Conservation (phyloP, 2,888 invertebrate species). For the Eristalinus aeneus region DNA sequence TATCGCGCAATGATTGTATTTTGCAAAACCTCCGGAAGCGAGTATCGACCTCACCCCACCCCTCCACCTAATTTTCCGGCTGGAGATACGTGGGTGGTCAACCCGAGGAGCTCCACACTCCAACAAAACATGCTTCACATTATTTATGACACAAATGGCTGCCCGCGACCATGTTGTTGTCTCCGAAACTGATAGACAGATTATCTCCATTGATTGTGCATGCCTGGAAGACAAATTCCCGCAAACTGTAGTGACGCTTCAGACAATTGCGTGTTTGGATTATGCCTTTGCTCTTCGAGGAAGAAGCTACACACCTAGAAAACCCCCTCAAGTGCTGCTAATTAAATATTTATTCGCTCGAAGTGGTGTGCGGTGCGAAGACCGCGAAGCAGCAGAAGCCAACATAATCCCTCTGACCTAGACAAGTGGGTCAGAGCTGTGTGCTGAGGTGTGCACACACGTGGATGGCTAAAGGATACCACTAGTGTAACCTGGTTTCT, state of each 20-base stretch:
- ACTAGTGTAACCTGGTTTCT: neutral
- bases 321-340: slow-evolving; percentile 32
- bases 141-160: too few relatives aligned
- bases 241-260: neutral
- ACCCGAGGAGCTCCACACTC: too few relatives aligned
- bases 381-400: neutral
- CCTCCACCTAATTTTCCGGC: neutral
- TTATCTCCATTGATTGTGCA: neutral
- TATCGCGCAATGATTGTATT: neutral
- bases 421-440: neutral
- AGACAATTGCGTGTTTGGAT: neutral
- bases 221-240: neutral
- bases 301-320: slow-evolving; percentile 18
- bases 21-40: neutral
- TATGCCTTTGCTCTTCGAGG: neutral
- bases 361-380: neutral
- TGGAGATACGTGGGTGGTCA: too few relatives aligned
- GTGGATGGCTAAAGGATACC: slow-evolving; percentile 12
- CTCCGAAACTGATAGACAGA: neutral
- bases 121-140: too few relatives aligned
- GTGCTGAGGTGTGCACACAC: slow-evolving; percentile 2
- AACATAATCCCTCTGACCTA: slow-evolving; percentile 33
- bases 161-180: too few relatives aligned
- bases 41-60: neutral
- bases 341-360: slow-evolving; percentile 26